A percentile compares a stretch with the other conserved stretches of the same genome.
Evolutionary conservation across 2,113 vertebrate genomes (phyloP).

Genomic region (Antechinus stuartii): DNA sequence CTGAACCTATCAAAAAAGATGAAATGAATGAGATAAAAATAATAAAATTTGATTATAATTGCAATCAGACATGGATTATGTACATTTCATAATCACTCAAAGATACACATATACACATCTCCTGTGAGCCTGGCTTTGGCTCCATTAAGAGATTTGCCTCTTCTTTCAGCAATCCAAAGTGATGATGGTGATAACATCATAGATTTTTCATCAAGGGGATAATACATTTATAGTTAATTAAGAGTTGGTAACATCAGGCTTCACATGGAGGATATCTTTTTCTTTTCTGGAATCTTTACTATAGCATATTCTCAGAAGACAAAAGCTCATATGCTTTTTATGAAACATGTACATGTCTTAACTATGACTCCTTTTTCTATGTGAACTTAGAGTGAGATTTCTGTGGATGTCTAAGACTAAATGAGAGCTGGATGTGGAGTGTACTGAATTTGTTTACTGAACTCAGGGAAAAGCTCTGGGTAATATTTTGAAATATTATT

Average conservation of each 20-base stretch:
- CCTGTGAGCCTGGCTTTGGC: not conserved
- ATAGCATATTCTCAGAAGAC: not conserved
- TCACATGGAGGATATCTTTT: not conserved
- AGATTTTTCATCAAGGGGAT: not conserved
- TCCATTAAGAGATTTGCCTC: not conserved
- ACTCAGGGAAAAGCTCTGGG: not conserved
- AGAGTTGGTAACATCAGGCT: not conserved
- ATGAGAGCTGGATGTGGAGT: not conserved
- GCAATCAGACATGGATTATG: not conserved
- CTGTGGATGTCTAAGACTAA: not conserved
- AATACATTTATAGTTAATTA: not conserved
- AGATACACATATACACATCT: not conserved
- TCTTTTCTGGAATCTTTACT: not conserved
- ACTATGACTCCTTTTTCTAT: not conserved
- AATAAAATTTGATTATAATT: not conserved
- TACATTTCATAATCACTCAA: not conserved
- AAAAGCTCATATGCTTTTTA: not conserved
- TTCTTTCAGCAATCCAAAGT: not conserved
- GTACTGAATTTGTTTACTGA: not conserved
- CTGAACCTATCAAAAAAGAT: not conserved
- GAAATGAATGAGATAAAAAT: not conserved
- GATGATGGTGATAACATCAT: not conserved
- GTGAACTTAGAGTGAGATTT: not conserved
- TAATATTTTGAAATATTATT: not conserved
- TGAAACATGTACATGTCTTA: not conserved